Base-by-base conservation (phyloP, 2,797 vertebrate species). In the Scomberomorus guttatus region DNA sequence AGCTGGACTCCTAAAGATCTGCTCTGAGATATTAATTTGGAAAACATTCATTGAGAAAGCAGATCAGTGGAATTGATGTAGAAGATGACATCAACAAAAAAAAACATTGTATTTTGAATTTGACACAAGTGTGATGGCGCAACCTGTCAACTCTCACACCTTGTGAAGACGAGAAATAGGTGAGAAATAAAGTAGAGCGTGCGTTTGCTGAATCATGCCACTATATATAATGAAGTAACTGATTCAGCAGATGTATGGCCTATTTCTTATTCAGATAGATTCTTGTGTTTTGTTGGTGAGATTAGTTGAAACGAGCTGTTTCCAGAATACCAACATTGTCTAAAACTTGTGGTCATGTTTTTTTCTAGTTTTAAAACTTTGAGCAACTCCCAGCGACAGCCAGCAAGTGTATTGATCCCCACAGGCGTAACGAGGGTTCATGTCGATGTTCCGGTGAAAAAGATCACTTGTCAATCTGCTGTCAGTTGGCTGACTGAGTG, bases 401-500 rank as follows among this genome's bases (percentile, higher is more conserved):
- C 46, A 20, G 18, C 46, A 8, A 56, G 22, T 18, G 54, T 42
- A 56, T 56, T 20, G 52, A 29, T 68, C 66, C 65, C 20, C 25
- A 20, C 37, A 56, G 37, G 52, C 57, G 64, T 29, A 67, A 50
- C 22, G 56, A 42, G 9, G 24, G 14, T 65, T 61, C 32, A 34
- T n/a, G 11, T 52, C 63, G 9, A 74, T 70, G 65, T 24, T 72
- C 56, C n/a, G 15, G 8, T 24, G 24, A 32, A 57, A 79, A 54
- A 32, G 34, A 72, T 32, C 13, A 13, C 39, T 42, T 55, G 18
- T 24, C 60, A 25, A 6, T 61, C 14, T 34, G 64, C 42, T 62
- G 42, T 70, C 34, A 60, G 4, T 11, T 44, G 51, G 11, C 61
- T 52, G 22, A 71, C 58, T 65, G 62, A 54, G 32, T 61, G 10